Base-by-base conservation (phyloP, 2,113 vertebrate species). In the Tychaedon coryphoeus region DNA sequence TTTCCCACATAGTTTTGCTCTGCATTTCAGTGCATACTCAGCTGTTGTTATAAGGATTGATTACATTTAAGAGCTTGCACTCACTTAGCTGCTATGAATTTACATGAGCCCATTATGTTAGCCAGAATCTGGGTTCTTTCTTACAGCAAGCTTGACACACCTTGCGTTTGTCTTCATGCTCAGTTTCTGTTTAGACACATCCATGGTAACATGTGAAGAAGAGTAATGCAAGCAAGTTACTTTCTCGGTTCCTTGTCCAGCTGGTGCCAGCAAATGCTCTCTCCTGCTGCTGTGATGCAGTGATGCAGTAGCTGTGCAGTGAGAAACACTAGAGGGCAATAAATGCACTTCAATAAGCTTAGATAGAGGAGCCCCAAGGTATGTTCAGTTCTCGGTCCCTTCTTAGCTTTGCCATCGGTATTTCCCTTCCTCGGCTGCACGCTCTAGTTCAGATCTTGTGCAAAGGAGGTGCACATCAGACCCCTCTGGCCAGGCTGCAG, bases 241-340 rank as follows among this genome's bases (percentile, higher is more conserved):
- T 73, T 34, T 19, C 38, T 42, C 0, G 0, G 16, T n/a, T 14
- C 10, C 11, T 31, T 19, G 19, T 8, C 8, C 22, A 6, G 8
- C 31, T 14, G 65, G 26, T 38, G 53, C 36, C 24, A 19, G 18
- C 5, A 13, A 36, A 24, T 2, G 3, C 34, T 54, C 48, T 16
- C 12, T 26, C 2, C 17, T 2, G 12, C 10, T 4, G 9, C 51
- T 34, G 10, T 1, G 16, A 7, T 7, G 17, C 29, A 3, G 19
- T 26, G 38, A 38, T 38, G 42, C 20, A 26, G 83, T 0, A 18
- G 70, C 51, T 45, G 60, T 2, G 53, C 53, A 36, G 42, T 4
- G 4, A 62, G 51, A 48, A 94, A 92, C 97, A 75, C 97, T 90
- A 98, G 98, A 97, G 97, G 98, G 98, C 97, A 93, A 96, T 92